Evolutionary conservation across 2,113 vertebrate species (phyloP), one percentile per base, ranked within the genome.

Genomic region (Plotosus lineatus): DNA sequence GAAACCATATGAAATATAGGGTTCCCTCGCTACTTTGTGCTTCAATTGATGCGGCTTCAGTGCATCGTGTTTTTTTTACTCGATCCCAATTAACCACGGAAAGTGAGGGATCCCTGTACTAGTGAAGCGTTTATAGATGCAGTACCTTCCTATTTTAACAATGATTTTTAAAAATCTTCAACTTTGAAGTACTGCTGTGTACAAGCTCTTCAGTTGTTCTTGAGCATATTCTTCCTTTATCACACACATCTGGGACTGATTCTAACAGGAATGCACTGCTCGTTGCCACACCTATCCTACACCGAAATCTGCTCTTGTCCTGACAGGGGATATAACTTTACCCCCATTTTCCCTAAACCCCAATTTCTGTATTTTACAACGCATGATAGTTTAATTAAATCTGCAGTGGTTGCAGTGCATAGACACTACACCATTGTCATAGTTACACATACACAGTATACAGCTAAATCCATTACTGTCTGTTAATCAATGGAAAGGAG

Each of bases 231-330:
- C 56, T 36, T 71, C 56, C 66, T 77, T 72, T 21, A 44, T 75
- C 74, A 44, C 74, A 58, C 76, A 85, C 89, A 93, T 90, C 90
- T 91, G 89, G 88, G 81, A 55, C 77, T 88, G 87, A 90, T 90
- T 77, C 85, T 84, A 61, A 46, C 53, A 89, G 87, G 90, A 92
- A 93, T 90, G 87, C 68, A 86, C 87, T 78, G 73, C 76, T 77
- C 48, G 33, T 51, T 72, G 76, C 78, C 79, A 73, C 82, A 86
- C 80, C 77, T 76, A 66, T 72, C 66, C 74, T 63, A 42, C 40
- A 26, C 38, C 48, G 48, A 69, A 31, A 76, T 76, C 17, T 77
- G 44, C 51, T 50, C 26, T 50, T 36, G 26, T 46, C 40, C 3
- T 3, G 44, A 77, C 48, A 80, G 73, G 31, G 23, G 55, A 77